Conservation (phyloP, 1,140 invertebrate species). For the Drosophila subobscura region DNA sequence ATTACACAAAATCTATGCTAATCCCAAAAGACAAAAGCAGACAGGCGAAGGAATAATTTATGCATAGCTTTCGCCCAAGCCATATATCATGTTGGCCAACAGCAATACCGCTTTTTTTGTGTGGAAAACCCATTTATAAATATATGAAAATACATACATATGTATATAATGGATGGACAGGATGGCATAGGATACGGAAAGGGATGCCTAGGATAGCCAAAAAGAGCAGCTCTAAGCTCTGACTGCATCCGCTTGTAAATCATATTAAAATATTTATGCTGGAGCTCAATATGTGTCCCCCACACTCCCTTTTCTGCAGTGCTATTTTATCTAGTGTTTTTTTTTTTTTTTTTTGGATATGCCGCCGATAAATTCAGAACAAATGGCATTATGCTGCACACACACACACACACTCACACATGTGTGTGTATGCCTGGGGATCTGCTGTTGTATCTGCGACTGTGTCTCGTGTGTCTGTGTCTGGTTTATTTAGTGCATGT, state of each 20-base stretch:
- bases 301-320: background rate
- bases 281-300: constrained; percentile 21
- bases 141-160: constrained; percentile 22
- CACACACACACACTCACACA: constrained; percentile 6
- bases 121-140: constrained; percentile 53
- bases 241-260: constrained; percentile 78
- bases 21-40: constrained; percentile 18
- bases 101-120: constrained; percentile 42
- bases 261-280: constrained; percentile 78
- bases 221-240: constrained; percentile 51
- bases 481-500: constrained; percentile 72
- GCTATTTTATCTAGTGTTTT: constrained; percentile 30
- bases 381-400: constrained; percentile 56
- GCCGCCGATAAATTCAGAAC: constrained; percentile 59
- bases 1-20: constrained; percentile 22
- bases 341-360: constrained; percentile 20
- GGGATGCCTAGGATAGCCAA: constrained; percentile 18
- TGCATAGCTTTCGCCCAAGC: constrained; percentile 49
- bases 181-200: constrained; percentile 5
- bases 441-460: constrained; percentile 8
- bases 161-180: constrained; percentile 30
- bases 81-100: constrained; percentile 48
- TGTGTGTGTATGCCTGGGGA: constrained; percentile 29
- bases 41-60: constrained; percentile 33
- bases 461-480: constrained; percentile 23